A percentile compares a stretch with the other conserved stretches of the same genome.
Evolutionary conservation across 2,113 vertebrate genomes (phyloP).

Genomic region (Ameiurus melas): DNA sequence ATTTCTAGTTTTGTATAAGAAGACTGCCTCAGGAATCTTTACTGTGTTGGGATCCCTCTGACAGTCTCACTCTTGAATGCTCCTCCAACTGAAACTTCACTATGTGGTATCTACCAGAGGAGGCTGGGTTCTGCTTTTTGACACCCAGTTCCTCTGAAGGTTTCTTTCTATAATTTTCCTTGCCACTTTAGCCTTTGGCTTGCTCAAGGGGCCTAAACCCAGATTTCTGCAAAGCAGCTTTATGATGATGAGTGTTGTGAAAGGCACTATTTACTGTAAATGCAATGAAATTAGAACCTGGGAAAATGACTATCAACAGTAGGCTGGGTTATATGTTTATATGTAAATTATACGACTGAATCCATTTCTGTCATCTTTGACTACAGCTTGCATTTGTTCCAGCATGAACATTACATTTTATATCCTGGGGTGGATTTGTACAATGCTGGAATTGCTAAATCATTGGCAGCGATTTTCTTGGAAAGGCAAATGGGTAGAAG

Average conservation of each 20-base stretch:
- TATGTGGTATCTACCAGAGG: background rate
- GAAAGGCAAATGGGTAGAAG: background rate
- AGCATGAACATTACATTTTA: background rate
- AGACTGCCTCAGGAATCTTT: background rate
- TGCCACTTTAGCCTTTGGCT: background rate
- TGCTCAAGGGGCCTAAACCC: constrained; percentile 5
- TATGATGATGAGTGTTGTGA: background rate
- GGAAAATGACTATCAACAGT: background rate
- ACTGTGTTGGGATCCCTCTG: background rate
- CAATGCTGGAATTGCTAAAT: background rate
- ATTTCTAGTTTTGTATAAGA: background rate
- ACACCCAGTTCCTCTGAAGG: background rate
- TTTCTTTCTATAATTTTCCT: background rate
- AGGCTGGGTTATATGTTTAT: background rate
- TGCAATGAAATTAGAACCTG: background rate
- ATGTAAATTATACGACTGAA: background rate
- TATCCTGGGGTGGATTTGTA: background rate
- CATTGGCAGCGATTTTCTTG: background rate
- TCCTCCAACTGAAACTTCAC: constrained; percentile 8
- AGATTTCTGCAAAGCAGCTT: constrained; percentile 1
- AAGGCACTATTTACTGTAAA: background rate
- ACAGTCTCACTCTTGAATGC: background rate
- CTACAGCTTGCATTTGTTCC: background rate
- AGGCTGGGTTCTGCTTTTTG: background rate
- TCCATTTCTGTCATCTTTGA: background rate